A percentile compares a stretch with the other conserved stretches of the same genome.
Conservation (phyloP, 1,140 invertebrate species). For the Papilio helenus region DNA sequence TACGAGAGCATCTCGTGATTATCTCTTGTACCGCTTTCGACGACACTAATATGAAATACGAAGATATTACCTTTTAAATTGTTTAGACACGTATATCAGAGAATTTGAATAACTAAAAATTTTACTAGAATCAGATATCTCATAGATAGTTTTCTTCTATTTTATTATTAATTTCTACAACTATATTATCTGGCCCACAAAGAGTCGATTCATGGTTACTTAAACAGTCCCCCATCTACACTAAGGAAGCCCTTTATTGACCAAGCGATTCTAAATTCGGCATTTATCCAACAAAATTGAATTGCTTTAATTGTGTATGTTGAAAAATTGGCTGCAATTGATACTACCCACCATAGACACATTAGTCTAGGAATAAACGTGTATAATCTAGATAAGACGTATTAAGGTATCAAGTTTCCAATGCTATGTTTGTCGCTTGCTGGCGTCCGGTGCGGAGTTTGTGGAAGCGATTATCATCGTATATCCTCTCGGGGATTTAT, state of each 20-base stretch:
- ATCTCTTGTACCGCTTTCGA: not conserved
- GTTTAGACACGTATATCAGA: not conserved
- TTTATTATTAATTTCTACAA: not conserved
- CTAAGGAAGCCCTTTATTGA: not conserved
- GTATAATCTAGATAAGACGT: not conserved
- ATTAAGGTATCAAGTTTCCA: conserved; percentile 17
- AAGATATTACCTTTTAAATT: not conserved
- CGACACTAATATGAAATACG: not conserved
- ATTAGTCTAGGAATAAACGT: not conserved
- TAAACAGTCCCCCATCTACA: not conserved
- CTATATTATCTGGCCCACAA: not conserved
- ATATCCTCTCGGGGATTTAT: not conserved
- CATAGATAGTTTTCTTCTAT: not conserved
- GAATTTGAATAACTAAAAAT: not conserved
- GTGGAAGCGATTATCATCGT: not conserved
- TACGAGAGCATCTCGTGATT: not conserved
- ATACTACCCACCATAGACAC: not conserved
- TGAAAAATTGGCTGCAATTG: not conserved
- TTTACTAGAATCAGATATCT: too few species aligned
- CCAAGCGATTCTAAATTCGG: too few species aligned
- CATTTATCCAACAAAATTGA: not conserved
- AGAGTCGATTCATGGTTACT: not conserved
- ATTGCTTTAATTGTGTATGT: not conserved
- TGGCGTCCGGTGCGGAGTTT: not conserved
- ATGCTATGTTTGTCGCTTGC: not conserved